Conservation (phyloP, 2,888 invertebrate genomes). For the Aspidiotus destructor region DNA sequence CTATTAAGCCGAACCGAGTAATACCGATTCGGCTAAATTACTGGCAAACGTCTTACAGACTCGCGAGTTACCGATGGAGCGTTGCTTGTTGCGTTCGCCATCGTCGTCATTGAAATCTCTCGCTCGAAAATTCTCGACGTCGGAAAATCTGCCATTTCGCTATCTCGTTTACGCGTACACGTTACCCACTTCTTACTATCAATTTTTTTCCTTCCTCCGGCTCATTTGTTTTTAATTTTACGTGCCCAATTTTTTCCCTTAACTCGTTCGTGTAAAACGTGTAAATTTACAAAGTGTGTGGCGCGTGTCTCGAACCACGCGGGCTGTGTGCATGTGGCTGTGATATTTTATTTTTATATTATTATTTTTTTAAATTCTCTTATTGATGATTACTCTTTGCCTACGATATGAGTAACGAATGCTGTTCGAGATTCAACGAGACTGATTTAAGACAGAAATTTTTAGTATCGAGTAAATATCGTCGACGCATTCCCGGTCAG, state of each 20-base stretch:
- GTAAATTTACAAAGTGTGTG: neutral
- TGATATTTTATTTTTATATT: slow-evolving; percentile 1
- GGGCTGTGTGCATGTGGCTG: slow-evolving; percentile 16
- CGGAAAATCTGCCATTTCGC: neutral
- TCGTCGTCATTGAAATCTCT: neutral
- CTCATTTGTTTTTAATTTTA: neutral
- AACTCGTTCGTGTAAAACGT: neutral
- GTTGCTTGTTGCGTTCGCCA: slow-evolving; percentile 22
- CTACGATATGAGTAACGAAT: slow-evolving; percentile 1
- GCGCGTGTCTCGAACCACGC: neutral
- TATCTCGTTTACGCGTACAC: neutral
- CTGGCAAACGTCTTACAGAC: slow-evolving; percentile 3
- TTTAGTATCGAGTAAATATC: neutral
- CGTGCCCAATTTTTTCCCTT: neutral
- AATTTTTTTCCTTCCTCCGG: neutral
- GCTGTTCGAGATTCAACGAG: neutral
- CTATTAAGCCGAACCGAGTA: neutral
- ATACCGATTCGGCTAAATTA: neutral
- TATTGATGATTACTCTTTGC: neutral
- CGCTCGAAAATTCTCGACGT: neutral
- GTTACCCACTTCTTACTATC: neutral
- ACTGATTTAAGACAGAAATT: neutral
- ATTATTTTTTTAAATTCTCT: neutral
- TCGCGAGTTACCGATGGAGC: slow-evolving; percentile 19
- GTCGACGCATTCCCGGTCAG: neutral